Evolutionary conservation across 2,888 invertebrate species (phyloP).

Genomic region (Clepsis dumicolana): DNA sequence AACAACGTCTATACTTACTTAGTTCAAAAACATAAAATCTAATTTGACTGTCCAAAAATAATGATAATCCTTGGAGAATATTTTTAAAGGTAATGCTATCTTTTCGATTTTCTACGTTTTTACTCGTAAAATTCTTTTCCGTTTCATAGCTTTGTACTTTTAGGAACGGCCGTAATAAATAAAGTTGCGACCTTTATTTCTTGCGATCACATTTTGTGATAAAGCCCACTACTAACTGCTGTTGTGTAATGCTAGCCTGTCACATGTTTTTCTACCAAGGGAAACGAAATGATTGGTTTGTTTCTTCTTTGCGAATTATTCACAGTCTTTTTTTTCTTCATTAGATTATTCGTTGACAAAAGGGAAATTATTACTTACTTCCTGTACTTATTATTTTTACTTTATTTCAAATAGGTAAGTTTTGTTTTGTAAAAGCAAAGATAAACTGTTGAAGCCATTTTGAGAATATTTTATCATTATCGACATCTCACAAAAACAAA

Average conservation of each 20-base stretch:
- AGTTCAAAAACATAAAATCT: no score
- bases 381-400: no score
- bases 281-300: neutral
- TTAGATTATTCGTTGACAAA: neutral
- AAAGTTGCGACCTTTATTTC: slow-evolving; percentile 36
- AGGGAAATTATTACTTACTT: neutral
- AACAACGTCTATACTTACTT: no score
- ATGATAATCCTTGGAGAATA: neutral
- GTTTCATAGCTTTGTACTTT: slow-evolving; percentile 10
- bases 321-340: neutral
- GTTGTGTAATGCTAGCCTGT: slow-evolving; percentile 30
- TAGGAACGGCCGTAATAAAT: slow-evolving; percentile 31
- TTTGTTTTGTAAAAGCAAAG: no score
- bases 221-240: slow-evolving; percentile 36
- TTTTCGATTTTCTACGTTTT: neutral
- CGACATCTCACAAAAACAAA: neutral
- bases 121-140: neutral
- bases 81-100: neutral
- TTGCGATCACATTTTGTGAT: slow-evolving; percentile 35
- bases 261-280: slow-evolving; percentile 15
- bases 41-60: no score
- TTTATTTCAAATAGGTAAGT: no score
- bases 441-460: no score
- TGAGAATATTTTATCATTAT: no score
- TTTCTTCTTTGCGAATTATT: slow-evolving; percentile 8